phyloP scores from a whole-genome alignment of 1,140 invertebrate species.

The Protaetia brevitarsis region DNA sequence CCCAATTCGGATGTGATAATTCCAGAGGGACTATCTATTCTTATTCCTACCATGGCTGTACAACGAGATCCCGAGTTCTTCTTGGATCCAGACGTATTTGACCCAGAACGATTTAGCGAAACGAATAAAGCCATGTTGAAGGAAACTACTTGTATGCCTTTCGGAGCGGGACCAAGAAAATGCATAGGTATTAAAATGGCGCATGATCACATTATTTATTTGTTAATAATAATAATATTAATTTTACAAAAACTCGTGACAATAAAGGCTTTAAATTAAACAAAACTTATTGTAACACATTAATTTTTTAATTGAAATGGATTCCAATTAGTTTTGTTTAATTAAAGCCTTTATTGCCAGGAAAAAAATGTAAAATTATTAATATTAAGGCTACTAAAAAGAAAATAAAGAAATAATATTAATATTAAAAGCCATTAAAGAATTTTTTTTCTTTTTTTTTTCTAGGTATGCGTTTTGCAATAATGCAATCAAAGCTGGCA shows the following conservation, averaged over 20 bases:
- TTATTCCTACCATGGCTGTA: conserved; percentile 52
- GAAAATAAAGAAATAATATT: too few relatives aligned
- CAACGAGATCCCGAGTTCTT: conserved; percentile 57
- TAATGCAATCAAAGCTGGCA: conserved; percentile 47
- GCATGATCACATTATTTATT: neutral
- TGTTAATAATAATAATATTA: neutral
- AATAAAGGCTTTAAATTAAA: too few relatives aligned
- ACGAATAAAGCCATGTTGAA: conserved; percentile 48
- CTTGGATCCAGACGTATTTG: conserved; percentile 61
- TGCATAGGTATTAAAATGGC: conserved; percentile 55
- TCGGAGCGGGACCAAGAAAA: conserved; percentile 66
- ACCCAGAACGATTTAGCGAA: conserved; percentile 64
- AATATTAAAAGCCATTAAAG: too few relatives aligned
- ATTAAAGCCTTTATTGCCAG: too few relatives aligned
- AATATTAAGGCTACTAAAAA: too few relatives aligned
- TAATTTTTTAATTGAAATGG: too few relatives aligned
- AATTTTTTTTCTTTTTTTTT: too few relatives aligned
- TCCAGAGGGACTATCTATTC: conserved; percentile 50
- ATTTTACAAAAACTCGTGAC: too few relatives aligned
- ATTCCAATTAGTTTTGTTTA: too few relatives aligned
- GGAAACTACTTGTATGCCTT: conserved; percentile 59
- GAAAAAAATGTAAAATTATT: too few relatives aligned
- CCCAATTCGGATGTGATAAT: conserved; percentile 51
- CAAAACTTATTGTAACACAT: too few relatives aligned
- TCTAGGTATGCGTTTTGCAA: conserved; percentile 52